Base-by-base conservation (phyloP, 2,797 vertebrate genomes). In the Sternarchorhynchus goeldii region DNA sequence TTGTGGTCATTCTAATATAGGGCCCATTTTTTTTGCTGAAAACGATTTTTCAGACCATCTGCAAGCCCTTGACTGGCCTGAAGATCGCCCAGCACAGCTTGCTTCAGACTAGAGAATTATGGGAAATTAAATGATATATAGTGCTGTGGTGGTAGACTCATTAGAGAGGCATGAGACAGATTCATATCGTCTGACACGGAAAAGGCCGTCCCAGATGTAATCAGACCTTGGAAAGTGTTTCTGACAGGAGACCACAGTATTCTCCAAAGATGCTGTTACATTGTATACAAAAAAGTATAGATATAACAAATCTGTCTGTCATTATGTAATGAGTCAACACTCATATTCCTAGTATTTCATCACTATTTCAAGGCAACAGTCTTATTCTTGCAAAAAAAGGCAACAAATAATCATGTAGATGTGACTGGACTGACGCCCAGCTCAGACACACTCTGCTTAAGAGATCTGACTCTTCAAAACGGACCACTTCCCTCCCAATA, bases 211-310 rank as follows among this genome's bases (percentile, higher is more conserved):
- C 83, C 86, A 81, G 76, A 85, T 34, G 32, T 29, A 84, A 86
- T 82, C 83, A 80, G 72, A 65, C 73, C 67, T 81, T 80, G 79
- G 85, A 90, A 88, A 85, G 79, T 65, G 71, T 36, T 77, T 81
- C 80, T 85, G 85, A 86, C 85, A 86, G 84, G 84, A 83, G 66
- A 81, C 79, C 72, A 58, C 2, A 58, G 71, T 81, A 77, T 79
- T 81, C 88, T 86, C 85, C 86, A 57, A 75, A 4, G 58, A 86
- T 85, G 84, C 80, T 76, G 82, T 87, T 86, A 67, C 18, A 32
- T 8, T 34, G 18, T 62, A 50, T n/a, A 39, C 58, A 85, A 69
- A 4, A 69, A n/a, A 29, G 25, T 34, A 83, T 65, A 65, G 75
- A 76, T 17, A 55, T 12, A 39, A 53, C 36, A 60, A 76, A 56